Conservation (phyloP, 2,113 vertebrate genomes). For the Ctenomys sociabilis region DNA sequence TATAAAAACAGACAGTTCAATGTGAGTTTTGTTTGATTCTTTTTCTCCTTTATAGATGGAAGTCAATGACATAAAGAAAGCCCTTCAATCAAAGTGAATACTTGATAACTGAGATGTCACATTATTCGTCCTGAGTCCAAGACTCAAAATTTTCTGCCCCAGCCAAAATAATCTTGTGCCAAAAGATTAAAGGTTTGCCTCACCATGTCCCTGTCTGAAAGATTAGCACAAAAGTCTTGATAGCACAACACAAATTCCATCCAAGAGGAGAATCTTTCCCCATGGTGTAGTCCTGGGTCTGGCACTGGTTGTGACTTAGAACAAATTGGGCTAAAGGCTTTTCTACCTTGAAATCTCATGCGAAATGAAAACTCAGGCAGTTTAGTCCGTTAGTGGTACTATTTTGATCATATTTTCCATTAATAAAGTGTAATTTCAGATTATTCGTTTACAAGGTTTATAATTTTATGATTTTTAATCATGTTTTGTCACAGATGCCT, state of each 20-base stretch:
- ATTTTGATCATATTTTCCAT: slow-evolving; percentile 93
- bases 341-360: slow-evolving; percentile 88
- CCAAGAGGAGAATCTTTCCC: slow-evolving; percentile 81
- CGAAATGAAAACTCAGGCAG: slow-evolving; percentile 90
- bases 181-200: slow-evolving; percentile 93
- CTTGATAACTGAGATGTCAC: slow-evolving; percentile 84
- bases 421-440: slow-evolving; percentile 91
- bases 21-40: slow-evolving; percentile 51
- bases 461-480: slow-evolving; percentile 91
- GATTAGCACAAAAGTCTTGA: slow-evolving; percentile 89
- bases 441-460: slow-evolving; percentile 92
- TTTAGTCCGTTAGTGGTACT: slow-evolving; percentile 94
- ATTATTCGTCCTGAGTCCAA: slow-evolving; percentile 86
- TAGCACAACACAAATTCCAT: slow-evolving; percentile 89
- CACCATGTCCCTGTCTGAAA: slow-evolving; percentile 85
- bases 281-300: slow-evolving; percentile 78
- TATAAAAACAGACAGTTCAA: not conserved
- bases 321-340: slow-evolving; percentile 89
- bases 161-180: slow-evolving; percentile 96
- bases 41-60: slow-evolving; percentile 91
- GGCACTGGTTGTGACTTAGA: slow-evolving; percentile 87
- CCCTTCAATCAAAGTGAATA: slow-evolving; percentile 94
- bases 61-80: slow-evolving; percentile 98
- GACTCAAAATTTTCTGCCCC: slow-evolving; percentile 87
- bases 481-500: slow-evolving; percentile 88